phyloP scores from a whole-genome alignment of 1,140 invertebrate genomes.

The Cyclargus thomasi region DNA sequence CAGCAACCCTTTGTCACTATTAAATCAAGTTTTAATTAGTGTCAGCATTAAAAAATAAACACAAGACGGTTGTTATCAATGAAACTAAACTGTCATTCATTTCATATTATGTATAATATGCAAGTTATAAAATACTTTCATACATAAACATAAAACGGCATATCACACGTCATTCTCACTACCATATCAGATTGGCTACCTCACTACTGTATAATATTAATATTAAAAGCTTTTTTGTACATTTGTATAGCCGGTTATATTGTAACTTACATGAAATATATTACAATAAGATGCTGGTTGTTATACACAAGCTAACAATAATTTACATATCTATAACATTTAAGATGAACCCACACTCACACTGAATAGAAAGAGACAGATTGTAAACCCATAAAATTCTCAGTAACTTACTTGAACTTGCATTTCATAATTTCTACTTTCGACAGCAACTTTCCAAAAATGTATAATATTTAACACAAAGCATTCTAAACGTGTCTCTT shows the following conservation, averaged over 20 bases:
- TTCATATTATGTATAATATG: conserved; percentile 36
- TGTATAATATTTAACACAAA: no score
- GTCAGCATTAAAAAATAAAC: conserved; percentile 16
- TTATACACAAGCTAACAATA: not conserved
- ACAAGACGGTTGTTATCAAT: conserved; percentile 30
- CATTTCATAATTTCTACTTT: no score
- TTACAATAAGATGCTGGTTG: not conserved
- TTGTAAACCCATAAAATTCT: no score
- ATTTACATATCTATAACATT: not conserved
- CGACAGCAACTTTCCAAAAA: no score
- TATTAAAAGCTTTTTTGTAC: not conserved
- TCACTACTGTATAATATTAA: conserved; percentile 18
- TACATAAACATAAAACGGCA: conserved; percentile 45
- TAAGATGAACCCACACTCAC: no score
- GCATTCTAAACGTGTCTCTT: no score
- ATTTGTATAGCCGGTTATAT: not conserved
- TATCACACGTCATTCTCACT: conserved; percentile 53
- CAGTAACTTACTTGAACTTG: no score
- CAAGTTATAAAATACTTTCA: conserved; percentile 33
- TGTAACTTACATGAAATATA: no score
- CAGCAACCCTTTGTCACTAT: not conserved
- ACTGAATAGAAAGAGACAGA: no score
- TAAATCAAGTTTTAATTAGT: not conserved
- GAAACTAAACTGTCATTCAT: conserved; percentile 35
- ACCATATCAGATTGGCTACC: conserved; percentile 24